Conservation (phyloP, 2,888 invertebrate species). For the Ornithoptera alexandrae region DNA sequence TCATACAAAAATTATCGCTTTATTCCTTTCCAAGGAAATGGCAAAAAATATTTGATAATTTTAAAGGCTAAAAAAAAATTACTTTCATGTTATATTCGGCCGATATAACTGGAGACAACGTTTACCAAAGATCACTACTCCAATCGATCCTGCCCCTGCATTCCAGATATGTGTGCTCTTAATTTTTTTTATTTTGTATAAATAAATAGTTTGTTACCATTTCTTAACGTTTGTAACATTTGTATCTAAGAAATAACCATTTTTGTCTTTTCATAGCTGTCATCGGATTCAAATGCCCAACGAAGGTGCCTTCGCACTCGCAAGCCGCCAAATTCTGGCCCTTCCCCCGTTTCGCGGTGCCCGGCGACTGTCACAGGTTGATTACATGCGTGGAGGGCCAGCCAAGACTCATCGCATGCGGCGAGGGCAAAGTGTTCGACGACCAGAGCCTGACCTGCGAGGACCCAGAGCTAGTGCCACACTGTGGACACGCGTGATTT, state of each 20-base stretch:
- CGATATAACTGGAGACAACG: too few species aligned
- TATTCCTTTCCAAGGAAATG: too few species aligned
- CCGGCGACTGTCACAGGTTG: constrained; percentile 91
- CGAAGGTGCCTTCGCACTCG: constrained; percentile 88
- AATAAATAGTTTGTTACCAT: too few species aligned
- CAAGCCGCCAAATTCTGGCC: constrained; percentile 95
- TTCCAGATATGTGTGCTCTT: too few species aligned
- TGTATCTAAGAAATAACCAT: neutral
- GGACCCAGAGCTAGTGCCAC: constrained; percentile 83
- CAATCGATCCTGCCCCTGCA: too few species aligned
- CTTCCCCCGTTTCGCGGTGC: constrained; percentile 93
- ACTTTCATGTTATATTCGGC: too few species aligned
- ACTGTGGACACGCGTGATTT: constrained; percentile 69
- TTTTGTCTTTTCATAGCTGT: constrained; percentile 81
- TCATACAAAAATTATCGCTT: too few species aligned
- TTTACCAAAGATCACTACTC: too few species aligned
- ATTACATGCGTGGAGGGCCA: constrained; percentile 95
- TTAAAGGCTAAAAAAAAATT: too few species aligned
- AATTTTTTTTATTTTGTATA: too few species aligned
- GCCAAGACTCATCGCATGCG: constrained; percentile 92
- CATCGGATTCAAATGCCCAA: constrained; percentile 95
- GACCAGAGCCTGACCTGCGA: constrained; percentile 91
- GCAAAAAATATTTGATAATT: too few species aligned
- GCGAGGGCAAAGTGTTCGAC: constrained; percentile 92
- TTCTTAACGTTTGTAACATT: too few species aligned